Base-by-base conservation (phyloP, 2,113 vertebrate species). In the Crotalus helleri region DNA sequence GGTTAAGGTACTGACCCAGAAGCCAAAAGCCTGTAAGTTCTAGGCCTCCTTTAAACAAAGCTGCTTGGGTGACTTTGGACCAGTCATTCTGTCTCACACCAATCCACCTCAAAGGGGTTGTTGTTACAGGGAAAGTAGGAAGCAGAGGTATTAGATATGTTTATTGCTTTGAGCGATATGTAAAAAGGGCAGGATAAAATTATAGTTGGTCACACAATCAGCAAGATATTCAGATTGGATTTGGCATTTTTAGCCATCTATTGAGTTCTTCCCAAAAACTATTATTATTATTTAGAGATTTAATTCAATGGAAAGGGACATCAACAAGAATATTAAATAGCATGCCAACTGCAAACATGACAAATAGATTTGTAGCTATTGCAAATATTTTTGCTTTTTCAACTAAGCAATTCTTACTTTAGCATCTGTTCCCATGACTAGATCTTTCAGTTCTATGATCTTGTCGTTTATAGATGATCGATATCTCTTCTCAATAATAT, bases 401-500 rank as follows among this genome's bases (percentile, higher is more conserved):
- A 15, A 39, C 53, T 85, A 89, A 46, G 61, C 5, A 81, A 85
- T 24, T 92, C 96, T 92, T 92, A 99, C 99, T 98, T 99, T 99
- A 33, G 99, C 98, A 57, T 99, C 99, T 3, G 97, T 99, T 54
- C 99, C 99, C 98, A 99, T 99, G 93, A 99, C 99, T 46, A 99
- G 97, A 96, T 99, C 98, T 93, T 99, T 98, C 92, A 99, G 97
- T 96, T 99, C 99, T 26, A 99, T 97, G 92, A 99, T 99, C 97
- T 99, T 99, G 96, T 99, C 99, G 10, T 99, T 99, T 96, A 99
- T 99, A 91, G 99, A 99, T 0, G 99, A 99, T 0, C 99, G 97
- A 91, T 99, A 99, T 2, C 99, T 97, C 96, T 99, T 99, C 97
- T 99, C 99, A n/a, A 99, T 99, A 95, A 99, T 99, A 96, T 99